A percentile compares a stretch with the other conserved stretches of the same genome.
These are phyloP conservation scores for Leucophenga montana DNA, from an alignment of 2,888 invertebrate species.

Conservation along the genomic window DNA sequence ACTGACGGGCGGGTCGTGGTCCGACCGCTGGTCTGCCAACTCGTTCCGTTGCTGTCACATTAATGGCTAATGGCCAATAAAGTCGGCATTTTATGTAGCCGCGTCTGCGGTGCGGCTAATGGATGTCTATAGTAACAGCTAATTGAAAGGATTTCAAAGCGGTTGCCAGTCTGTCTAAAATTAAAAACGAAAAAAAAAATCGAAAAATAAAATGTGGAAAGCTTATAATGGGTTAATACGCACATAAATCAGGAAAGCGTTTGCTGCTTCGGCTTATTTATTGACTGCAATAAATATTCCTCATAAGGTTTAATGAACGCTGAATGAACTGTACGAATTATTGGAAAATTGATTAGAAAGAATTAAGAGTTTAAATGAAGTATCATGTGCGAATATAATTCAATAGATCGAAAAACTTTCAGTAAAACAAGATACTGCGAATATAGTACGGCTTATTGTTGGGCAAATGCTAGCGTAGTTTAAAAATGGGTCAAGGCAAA, in stretches of 20 bases:
- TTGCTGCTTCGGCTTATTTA: not conserved
- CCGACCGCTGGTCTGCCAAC: not conserved
- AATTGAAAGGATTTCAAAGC: not conserved
- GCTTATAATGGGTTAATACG: not conserved
- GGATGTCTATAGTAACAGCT: not conserved
- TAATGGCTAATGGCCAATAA: conserved; percentile 25
- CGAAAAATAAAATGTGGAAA: too few species aligned
- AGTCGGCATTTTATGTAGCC: conserved; percentile 16
- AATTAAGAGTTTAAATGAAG: not conserved
- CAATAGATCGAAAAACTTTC: not conserved
- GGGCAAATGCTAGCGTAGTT: too few species aligned
- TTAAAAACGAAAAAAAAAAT: not conserved
- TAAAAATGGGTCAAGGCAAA: too few species aligned
- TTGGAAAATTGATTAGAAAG: not conserved
- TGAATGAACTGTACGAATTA: not conserved
- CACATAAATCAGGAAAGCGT: not conserved
- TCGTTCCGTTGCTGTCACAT: not conserved
- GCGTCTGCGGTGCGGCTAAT: conserved; percentile 6
- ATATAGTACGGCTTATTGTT: too few species aligned
- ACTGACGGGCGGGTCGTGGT: not conserved
- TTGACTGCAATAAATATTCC: too few species aligned
- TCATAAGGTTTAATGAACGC: too few species aligned
- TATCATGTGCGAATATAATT: not conserved
- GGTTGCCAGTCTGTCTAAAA: not conserved
- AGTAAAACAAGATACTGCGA: too few species aligned